phyloP scores from a whole-genome alignment of 2,797 vertebrate species.

The Tapirus indicus region DNA sequence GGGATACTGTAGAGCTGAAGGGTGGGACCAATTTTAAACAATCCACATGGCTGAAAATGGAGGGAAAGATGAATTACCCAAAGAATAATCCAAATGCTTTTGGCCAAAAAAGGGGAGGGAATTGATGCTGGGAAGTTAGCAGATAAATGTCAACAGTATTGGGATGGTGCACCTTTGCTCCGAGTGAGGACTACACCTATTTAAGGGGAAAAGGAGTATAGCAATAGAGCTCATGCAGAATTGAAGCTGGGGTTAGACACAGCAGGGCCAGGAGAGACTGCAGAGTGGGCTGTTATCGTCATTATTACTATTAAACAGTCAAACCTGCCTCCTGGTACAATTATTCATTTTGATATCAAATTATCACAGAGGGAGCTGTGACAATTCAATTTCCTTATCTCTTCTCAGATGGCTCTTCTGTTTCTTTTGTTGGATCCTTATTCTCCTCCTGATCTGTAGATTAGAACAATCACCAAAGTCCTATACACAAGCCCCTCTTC shows the following conservation, averaged over 20 bases:
- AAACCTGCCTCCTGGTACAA: background rate
- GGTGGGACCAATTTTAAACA: background rate
- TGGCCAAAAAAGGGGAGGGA: background rate
- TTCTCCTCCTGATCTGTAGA: background rate
- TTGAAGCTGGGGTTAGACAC: background rate
- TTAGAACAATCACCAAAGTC: background rate
- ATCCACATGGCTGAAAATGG: background rate
- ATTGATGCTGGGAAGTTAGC: background rate
- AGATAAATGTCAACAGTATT: background rate
- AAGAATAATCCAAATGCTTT: conserved; percentile 23
- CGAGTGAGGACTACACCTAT: background rate
- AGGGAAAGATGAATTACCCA: background rate
- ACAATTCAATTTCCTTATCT: background rate
- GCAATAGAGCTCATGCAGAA: background rate
- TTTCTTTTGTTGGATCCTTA: background rate
- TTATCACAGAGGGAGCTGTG: background rate
- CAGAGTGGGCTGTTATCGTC: background rate
- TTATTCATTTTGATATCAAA: conserved; percentile 3
- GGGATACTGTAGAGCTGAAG: background rate
- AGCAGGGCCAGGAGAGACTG: background rate
- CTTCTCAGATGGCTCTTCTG: background rate
- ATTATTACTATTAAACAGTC: background rate
- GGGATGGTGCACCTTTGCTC: background rate
- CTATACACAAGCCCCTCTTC: background rate
- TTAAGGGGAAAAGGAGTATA: background rate